Evolutionary conservation across 2,797 vertebrate genomes (phyloP).

Genomic region (Tragopan temminckii): DNA sequence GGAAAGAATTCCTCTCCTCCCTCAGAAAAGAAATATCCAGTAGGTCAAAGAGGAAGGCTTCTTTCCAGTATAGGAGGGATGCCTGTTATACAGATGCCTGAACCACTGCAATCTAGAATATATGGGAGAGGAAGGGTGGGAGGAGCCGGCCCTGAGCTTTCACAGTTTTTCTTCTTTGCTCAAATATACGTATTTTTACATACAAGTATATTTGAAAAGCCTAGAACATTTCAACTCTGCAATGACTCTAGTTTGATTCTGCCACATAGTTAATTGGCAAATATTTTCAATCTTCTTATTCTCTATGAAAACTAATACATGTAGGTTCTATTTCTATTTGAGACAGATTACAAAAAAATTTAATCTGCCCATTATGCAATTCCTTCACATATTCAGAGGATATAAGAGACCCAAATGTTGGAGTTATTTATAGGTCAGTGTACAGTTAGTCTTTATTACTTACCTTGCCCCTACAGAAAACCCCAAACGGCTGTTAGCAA

Average conservation of each 20-base stretch:
- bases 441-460: constrained; percentile 34
- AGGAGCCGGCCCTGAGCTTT: constrained; percentile 34
- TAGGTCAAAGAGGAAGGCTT: constrained; percentile 76
- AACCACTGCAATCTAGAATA: constrained; percentile 66
- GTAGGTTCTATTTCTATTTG: neutral
- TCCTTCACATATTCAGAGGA: neutral
- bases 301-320: constrained; percentile 20
- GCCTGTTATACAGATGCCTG: constrained; percentile 66
- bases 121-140: neutral
- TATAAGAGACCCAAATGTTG: constrained; percentile 18
- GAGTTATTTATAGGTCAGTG: constrained; percentile 34
- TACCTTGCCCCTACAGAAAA: constrained; percentile 34
- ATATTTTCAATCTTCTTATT: neutral
- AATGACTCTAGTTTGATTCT: neutral
- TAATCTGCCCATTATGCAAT: neutral
- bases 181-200: neutral
- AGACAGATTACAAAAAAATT: neutral
- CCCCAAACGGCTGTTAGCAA: neutral
- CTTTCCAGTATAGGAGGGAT: constrained; percentile 31
- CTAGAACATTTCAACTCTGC: constrained; percentile 32
- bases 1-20: constrained; percentile 76
- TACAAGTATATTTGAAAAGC: neutral
- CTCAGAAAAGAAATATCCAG: constrained; percentile 73
- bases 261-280: constrained; percentile 12
- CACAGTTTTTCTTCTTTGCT: constrained; percentile 48